Base-by-base conservation (phyloP, 2,113 vertebrate genomes). In the Camelus dromedarius region DNA sequence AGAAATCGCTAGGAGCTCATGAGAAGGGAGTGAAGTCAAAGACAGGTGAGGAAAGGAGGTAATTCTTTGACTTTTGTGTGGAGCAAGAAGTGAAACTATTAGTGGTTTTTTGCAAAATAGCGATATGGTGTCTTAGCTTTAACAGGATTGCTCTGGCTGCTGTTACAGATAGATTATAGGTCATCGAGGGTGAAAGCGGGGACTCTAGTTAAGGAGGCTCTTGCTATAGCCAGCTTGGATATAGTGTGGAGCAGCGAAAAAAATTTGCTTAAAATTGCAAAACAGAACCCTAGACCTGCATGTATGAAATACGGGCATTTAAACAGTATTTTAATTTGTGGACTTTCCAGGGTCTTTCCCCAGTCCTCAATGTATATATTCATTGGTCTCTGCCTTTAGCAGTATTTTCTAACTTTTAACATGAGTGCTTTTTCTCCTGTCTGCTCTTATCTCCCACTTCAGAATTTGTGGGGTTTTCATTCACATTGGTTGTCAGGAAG, bases 401-500 rank as follows among this genome's bases (percentile, higher is more conserved):
- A 67, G 24, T 82, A 54, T 70, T 75, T 89, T 80, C 28, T 20
- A 35, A 18, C 50, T 35, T 69, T 83, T 95, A 50, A 85, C 10
- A 60, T 67, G 50, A 95, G 67, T 62, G 14, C 26, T 66, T 11
- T 66, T 73, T 80, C 7, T 66, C 32, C 48, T 58, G 10, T 72
- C 38, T 66, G 5, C 48, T 77, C 6, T 89, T 19, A 67, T 79
- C 32, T 95, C 54, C 69, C 14, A 75, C 26, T 95, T 93, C 16
- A 96, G 72, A 90, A 93, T 81, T 32, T 54, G 66, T 75, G 58
- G 58, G 42, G 69, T 76, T 80, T 93, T 46, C n/a, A 24, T 89
- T 86, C 22, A 13, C 19, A 93, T 89, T 85, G 32, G 58, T 96
- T 69, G 54, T 66, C 35, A 87, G 86, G 50, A 87, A 96, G 52